These are phyloP conservation scores for Anodontia alba DNA, from an alignment of 2,888 invertebrate genomes.

Conservation along the genomic window DNA sequence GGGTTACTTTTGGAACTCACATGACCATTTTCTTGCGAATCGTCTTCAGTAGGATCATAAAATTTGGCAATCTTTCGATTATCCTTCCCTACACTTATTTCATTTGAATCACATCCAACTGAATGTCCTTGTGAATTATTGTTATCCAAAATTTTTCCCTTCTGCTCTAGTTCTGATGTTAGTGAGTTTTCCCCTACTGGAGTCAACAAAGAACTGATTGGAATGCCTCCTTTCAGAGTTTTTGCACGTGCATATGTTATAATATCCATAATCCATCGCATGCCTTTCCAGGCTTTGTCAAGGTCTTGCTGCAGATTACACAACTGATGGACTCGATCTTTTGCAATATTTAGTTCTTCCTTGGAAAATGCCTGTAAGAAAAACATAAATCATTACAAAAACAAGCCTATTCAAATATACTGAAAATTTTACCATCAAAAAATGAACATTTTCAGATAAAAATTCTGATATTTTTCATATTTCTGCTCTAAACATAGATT, in stretches of 20 bases:
- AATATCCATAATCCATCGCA: slow-evolving; percentile 98
- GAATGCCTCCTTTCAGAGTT: slow-evolving; percentile 82
- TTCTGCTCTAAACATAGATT: no score
- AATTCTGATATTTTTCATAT: no score
- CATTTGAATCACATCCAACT: slow-evolving; percentile 70
- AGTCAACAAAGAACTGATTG: slow-evolving; percentile 77
- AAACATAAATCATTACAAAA: no score
- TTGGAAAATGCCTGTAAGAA: slow-evolving; percentile 92
- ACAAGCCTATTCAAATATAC: no score
- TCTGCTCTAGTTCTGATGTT: slow-evolving; percentile 49
- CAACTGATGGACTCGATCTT: slow-evolving; percentile 92
- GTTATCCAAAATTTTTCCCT: slow-evolving; percentile 65
- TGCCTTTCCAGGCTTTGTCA: slow-evolving; percentile 96
- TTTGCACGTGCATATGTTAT: slow-evolving; percentile 97
- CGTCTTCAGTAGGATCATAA: slow-evolving; percentile 80
- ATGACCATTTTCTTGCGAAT: slow-evolving; percentile 55
- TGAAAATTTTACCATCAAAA: no score
- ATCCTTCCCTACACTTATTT: slow-evolving; percentile 79
- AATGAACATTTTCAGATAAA: no score
- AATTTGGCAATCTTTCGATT: slow-evolving; percentile 80
- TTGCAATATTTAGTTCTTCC: slow-evolving; percentile 93
- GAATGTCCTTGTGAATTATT: slow-evolving; percentile 67
- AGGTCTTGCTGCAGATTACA: slow-evolving; percentile 94
- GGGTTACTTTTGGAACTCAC: slow-evolving; percentile 35
- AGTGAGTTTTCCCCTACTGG: slow-evolving; percentile 43